A percentile compares a stretch with the other conserved stretches of the same genome.
These are phyloP conservation scores for Sula dactylatra DNA, from an alignment of 2,113 vertebrate genomes.

Conservation along the genomic window DNA sequence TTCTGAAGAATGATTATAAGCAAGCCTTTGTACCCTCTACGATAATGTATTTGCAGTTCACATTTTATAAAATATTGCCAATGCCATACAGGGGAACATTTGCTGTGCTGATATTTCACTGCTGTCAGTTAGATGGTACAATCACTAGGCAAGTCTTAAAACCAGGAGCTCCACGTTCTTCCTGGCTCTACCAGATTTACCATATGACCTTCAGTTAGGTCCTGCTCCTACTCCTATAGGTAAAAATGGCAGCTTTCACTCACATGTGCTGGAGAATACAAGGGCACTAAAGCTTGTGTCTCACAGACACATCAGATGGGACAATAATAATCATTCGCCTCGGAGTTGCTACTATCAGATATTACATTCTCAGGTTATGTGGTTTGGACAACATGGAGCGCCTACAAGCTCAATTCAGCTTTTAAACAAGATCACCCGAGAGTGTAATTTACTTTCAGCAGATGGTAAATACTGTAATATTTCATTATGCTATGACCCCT, in stretches of 20 bases:
- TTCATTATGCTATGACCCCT: not conserved
- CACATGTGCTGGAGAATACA: not conserved
- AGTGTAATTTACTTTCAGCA: not conserved
- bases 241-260: not conserved
- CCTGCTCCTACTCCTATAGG: not conserved
- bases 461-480: not conserved
- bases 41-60: not conserved
- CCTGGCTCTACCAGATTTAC: not conserved
- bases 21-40: not conserved
- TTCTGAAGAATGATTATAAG: not conserved
- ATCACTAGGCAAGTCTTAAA: not conserved
- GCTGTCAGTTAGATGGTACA: not conserved
- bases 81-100: accelerated
- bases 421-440: not conserved
- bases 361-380: not conserved
- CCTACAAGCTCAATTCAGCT: not conserved
- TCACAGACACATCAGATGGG: not conserved
- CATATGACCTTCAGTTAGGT: not conserved
- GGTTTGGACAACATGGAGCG: not conserved
- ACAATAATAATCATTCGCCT: not conserved
- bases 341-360: not conserved
- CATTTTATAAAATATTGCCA: not conserved
- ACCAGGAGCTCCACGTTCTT: not conserved
- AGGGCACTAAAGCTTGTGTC: not conserved
- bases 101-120: not conserved